phyloP scores from a whole-genome alignment of 2,888 invertebrate species.

The Drosophila colorata region DNA sequence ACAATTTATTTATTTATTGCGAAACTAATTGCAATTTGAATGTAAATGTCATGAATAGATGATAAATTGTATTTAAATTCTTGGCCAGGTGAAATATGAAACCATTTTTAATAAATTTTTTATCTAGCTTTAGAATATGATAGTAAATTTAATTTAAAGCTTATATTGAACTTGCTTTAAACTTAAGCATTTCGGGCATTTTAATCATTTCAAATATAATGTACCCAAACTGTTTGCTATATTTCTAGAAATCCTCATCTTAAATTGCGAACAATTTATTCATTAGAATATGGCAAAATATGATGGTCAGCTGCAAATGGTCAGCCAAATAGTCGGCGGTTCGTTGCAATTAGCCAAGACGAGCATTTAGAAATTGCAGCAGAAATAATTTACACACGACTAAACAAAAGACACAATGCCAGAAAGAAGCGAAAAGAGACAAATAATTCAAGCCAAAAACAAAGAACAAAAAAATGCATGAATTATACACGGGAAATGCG shows the following conservation, averaged over 20 bases:
- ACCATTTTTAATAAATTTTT: not conserved
- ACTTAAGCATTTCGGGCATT: too few relatives aligned
- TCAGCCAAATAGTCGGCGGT: constrained; percentile 48
- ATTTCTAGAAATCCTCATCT: not conserved
- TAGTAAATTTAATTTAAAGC: too few relatives aligned
- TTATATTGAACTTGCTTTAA: too few relatives aligned
- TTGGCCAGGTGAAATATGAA: not conserved
- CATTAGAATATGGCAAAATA: constrained; percentile 37
- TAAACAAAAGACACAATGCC: constrained; percentile 57
- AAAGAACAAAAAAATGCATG: constrained; percentile 7
- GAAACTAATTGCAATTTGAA: too few relatives aligned
- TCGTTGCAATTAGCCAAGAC: constrained; percentile 62
- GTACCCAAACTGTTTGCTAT: not conserved
- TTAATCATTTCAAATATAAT: too few relatives aligned
- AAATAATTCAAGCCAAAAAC: constrained; percentile 41
- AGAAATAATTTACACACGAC: constrained; percentile 62
- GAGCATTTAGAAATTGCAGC: constrained; percentile 48
- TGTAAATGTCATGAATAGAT: not conserved
- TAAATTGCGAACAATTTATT: not conserved
- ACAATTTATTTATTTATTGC: too few relatives aligned
- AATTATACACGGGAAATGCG: constrained; percentile 31
- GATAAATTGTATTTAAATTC: not conserved
- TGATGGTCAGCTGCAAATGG: constrained; percentile 57
- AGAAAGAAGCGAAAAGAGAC: constrained; percentile 13
- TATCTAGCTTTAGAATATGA: too few relatives aligned